Evolutionary conservation across 1,140 invertebrate genomes (phyloP).

Genomic region (Bombus affinis): DNA sequence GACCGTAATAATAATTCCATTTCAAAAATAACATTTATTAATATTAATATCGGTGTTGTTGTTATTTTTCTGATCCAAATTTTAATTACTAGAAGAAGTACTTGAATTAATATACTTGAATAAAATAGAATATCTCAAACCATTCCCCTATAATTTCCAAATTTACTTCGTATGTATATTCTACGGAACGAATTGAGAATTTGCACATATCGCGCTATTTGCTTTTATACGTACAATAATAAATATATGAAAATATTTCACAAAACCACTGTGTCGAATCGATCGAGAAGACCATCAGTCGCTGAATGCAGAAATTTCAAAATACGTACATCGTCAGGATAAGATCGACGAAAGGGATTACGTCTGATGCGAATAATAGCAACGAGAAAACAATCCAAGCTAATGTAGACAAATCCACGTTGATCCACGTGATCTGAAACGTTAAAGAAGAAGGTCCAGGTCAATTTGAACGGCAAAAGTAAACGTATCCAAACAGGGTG

Average conservation of each 20-base stretch:
- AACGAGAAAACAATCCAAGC: background rate
- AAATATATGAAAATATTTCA: too few relatives aligned
- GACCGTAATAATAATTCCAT: too few relatives aligned
- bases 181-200: background rate
- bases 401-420: background rate
- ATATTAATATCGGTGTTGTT: too few relatives aligned
- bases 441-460: background rate
- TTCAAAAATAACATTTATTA: too few relatives aligned
- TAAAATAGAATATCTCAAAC: too few relatives aligned
- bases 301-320: background rate
- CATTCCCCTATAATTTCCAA: too few relatives aligned
- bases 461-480: background rate
- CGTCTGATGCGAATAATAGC: background rate
- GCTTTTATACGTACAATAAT: too few relatives aligned
- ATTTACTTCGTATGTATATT: background rate
- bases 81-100: too few relatives aligned
- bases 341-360: background rate
- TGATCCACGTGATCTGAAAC: background rate
- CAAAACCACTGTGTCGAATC: too few relatives aligned
- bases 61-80: too few relatives aligned
- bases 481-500: background rate
- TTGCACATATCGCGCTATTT: background rate
- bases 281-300: background rate
- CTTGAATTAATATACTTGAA: too few relatives aligned
- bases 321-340: background rate